Evolutionary conservation across 2,888 invertebrate species (phyloP).

Genomic region (Caenorhabditis angaria): DNA sequence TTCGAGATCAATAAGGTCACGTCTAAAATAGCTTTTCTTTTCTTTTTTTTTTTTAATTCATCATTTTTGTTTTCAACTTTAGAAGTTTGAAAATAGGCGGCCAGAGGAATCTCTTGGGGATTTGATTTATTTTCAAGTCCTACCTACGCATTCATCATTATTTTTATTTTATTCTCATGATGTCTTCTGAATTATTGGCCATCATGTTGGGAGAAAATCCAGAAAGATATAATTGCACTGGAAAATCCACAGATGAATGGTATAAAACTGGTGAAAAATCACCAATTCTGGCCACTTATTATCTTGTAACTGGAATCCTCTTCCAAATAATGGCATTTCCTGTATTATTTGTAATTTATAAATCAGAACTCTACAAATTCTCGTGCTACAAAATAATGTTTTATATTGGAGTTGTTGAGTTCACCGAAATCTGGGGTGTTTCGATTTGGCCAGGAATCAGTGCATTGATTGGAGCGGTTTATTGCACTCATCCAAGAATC

Average conservation of each 20-base stretch:
- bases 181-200: no score
- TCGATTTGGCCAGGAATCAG: constrained; percentile 21
- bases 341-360: neutral
- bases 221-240: constrained; percentile 31
- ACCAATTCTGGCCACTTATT: constrained; percentile 10
- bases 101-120: neutral
- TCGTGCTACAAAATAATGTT: constrained; percentile 20
- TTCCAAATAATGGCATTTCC: constrained; percentile 19
- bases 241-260: constrained; percentile 14
- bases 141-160: no score
- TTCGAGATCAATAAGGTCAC: no score
- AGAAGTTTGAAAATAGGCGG: no score
- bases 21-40: no score
- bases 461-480: constrained; percentile 16
- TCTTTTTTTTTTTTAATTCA: no score
- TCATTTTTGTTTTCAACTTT: no score
- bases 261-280: constrained; percentile 13
- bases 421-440: constrained; percentile 29
- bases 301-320: constrained; percentile 9
- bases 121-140: no score
- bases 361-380: neutral
- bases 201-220: no score
- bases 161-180: no score
- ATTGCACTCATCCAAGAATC: constrained; percentile 17
- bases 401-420: constrained; percentile 24